Conservation (phyloP, 2,113 vertebrate species). For the Melanotaenia duboulayi region DNA sequence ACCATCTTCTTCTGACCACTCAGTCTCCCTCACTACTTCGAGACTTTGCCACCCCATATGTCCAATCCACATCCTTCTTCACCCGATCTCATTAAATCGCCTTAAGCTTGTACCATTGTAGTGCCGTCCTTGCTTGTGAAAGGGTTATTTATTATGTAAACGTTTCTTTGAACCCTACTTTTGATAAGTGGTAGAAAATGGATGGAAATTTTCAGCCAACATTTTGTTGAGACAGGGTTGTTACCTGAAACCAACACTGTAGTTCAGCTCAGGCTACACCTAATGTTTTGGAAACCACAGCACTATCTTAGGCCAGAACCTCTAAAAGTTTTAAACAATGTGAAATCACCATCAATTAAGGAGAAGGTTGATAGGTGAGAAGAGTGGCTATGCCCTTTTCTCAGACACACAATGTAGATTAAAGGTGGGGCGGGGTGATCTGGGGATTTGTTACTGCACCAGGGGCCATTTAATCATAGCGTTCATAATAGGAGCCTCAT, state of each 20-base stretch:
- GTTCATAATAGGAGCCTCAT: slow-evolving; percentile 73
- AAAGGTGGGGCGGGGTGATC: slow-evolving; percentile 68
- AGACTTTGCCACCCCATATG: no score
- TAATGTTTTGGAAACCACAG: slow-evolving; percentile 16
- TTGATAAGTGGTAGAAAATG: no score
- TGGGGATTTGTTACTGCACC: slow-evolving; percentile 64
- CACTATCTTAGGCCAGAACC: not conserved
- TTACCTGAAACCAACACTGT: not conserved
- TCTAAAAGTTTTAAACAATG: slow-evolving; percentile 41
- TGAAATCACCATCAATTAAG: slow-evolving; percentile 60
- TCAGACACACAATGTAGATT: slow-evolving; percentile 68
- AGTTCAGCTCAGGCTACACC: slow-evolving; percentile 7
- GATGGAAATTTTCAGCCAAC: no score
- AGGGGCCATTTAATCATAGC: slow-evolving; percentile 73
- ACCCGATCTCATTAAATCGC: no score
- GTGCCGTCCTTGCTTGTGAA: no score
- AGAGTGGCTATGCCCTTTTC: slow-evolving; percentile 69
- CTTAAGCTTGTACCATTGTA: no score
- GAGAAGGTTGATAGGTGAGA: slow-evolving; percentile 61
- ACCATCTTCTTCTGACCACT: no score
- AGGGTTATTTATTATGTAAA: no score
- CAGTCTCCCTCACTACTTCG: no score
- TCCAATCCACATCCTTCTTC: no score
- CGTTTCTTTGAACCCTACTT: no score
- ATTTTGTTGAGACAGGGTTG: not conserved